A percentile compares a stretch with the other conserved stretches of the same genome.
Evolutionary conservation across 2,888 invertebrate genomes (phyloP).

Genomic region (Napeogenes sylphis): DNA sequence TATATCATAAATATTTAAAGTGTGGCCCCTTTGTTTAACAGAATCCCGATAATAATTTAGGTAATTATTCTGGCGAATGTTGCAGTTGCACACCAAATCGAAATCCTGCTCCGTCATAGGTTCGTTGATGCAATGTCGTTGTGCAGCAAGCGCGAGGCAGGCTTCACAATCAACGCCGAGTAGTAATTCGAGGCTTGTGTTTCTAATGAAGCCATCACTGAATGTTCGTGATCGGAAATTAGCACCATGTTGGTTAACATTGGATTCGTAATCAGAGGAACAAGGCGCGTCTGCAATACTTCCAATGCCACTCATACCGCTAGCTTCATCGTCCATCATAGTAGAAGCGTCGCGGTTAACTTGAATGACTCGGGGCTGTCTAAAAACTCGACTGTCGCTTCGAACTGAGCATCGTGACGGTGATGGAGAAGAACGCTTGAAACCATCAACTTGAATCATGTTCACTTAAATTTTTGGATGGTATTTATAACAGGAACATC

Average conservation of each 20-base stretch:
- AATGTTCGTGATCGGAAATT: slow-evolving; percentile 72
- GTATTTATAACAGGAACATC: slow-evolving; percentile 19
- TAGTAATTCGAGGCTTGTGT: slow-evolving; percentile 70
- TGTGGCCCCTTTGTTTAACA: slow-evolving; percentile 60
- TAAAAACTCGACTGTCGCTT: slow-evolving; percentile 64
- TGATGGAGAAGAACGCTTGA: slow-evolving; percentile 70
- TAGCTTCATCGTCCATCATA: slow-evolving; percentile 66
- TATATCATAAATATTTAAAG: slow-evolving; percentile 67
- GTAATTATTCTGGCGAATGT: slow-evolving; percentile 67
- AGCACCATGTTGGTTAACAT: slow-evolving; percentile 50
- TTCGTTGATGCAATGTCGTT: slow-evolving; percentile 61
- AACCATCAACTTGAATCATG: slow-evolving; percentile 70
- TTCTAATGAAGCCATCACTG: slow-evolving; percentile 72
- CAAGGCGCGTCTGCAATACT: slow-evolving; percentile 34
- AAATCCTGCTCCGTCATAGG: slow-evolving; percentile 65
- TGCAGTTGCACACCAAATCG: slow-evolving; percentile 71
- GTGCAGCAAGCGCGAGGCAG: slow-evolving; percentile 67
- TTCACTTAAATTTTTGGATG: slow-evolving; percentile 24
- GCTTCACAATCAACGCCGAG: slow-evolving; percentile 75
- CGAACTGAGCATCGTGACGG: slow-evolving; percentile 69
- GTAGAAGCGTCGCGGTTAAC: slow-evolving; percentile 74
- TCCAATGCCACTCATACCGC: slow-evolving; percentile 35
- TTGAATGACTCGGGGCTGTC: slow-evolving; percentile 71
- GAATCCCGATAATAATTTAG: slow-evolving; percentile 60
- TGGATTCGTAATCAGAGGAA: slow-evolving; percentile 53